Evolutionary conservation across 2,797 vertebrate genomes (phyloP).

Genomic region (Coregonus suidteri): DNA sequence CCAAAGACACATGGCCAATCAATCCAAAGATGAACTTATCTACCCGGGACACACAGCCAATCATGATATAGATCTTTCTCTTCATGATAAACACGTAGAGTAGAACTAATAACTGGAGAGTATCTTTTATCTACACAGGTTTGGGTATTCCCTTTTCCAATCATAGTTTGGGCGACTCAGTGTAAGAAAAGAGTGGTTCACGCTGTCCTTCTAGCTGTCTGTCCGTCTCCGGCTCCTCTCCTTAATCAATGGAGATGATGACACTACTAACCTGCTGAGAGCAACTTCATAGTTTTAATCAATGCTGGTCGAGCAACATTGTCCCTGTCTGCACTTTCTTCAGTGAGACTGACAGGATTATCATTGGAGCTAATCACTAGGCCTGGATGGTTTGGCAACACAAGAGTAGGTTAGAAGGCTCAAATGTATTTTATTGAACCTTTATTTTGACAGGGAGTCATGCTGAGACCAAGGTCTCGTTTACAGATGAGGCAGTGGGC

Average conservation of each 20-base stretch:
- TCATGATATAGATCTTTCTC: background rate
- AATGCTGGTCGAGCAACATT: background rate
- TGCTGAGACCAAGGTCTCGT: too few species aligned
- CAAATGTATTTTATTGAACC: too few species aligned
- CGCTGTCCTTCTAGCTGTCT: background rate
- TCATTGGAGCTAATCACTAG: background rate
- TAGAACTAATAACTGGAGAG: too few species aligned
- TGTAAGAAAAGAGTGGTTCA: background rate
- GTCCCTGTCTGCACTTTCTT: background rate
- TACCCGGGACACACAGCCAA: background rate
- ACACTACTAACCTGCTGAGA: background rate
- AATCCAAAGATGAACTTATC: background rate
- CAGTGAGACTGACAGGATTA: background rate
- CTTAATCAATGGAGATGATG: background rate
- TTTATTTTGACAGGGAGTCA: too few species aligned
- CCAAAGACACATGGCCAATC: background rate
- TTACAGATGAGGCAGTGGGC: too few species aligned
- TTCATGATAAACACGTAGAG: background rate
- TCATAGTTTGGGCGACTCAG: background rate
- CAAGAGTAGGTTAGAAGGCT: background rate
- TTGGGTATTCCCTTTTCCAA: too few species aligned
- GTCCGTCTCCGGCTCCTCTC: background rate
- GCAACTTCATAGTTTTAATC: background rate
- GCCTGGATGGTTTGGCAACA: background rate
- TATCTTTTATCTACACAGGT: too few species aligned